Percentiles rank a stretch among this genome's conserved stretches.
Conservation (phyloP, 2,797 vertebrate species). For the Peromyscus eremicus region DNA sequence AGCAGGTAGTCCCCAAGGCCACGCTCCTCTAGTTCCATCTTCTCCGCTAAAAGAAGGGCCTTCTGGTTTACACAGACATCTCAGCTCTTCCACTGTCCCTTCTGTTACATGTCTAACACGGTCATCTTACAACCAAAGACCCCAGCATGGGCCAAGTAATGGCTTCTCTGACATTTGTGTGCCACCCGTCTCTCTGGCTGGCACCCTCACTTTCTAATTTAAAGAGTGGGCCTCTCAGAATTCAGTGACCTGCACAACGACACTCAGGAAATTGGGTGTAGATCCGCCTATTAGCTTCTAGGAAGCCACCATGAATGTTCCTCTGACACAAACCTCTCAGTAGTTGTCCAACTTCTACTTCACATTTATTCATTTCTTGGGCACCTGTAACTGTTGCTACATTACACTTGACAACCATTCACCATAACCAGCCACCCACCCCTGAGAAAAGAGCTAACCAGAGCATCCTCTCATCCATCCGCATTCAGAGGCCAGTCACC, state of each 20-base stretch:
- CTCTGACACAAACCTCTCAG: neutral
- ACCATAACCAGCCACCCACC: neutral
- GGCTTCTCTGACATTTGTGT: neutral
- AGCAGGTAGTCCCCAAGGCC: neutral
- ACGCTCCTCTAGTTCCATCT: neutral
- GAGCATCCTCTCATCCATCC: neutral
- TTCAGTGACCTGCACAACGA: neutral
- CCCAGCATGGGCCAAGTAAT: neutral
- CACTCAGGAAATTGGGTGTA: neutral
- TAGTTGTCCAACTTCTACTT: neutral
- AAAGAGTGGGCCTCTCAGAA: neutral
- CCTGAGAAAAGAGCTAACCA: neutral
- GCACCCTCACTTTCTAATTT: neutral
- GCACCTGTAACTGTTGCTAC: neutral
- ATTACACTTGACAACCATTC: neutral
- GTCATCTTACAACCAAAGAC: neutral
- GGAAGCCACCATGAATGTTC: neutral
- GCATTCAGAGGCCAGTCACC: neutral
- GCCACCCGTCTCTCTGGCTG: neutral
- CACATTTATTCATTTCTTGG: neutral
- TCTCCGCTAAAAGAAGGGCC: rapidly evolving
- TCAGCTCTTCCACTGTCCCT: neutral
- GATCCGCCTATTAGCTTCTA: neutral
- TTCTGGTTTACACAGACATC: neutral
- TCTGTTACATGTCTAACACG: rapidly evolving